Percentiles rank a stretch among this genome's conserved stretches.
These are phyloP conservation scores for Haemorhous mexicanus DNA, from an alignment of 2,113 vertebrate genomes.

Conservation along the genomic window DNA sequence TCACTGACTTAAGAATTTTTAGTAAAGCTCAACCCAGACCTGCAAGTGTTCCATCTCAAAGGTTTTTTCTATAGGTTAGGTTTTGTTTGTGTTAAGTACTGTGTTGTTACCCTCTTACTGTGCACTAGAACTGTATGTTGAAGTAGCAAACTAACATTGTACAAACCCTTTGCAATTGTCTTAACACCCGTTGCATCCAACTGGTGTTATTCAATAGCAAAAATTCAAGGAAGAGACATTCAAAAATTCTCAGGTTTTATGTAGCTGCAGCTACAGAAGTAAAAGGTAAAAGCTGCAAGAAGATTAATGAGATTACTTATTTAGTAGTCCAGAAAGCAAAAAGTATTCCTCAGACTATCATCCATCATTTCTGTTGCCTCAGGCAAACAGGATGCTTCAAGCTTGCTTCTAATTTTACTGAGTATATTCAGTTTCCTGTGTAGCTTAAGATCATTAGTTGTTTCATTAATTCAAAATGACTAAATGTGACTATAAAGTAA, in stretches of 20 bases:
- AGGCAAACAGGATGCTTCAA: slow-evolving; percentile 49
- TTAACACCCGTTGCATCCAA: not conserved
- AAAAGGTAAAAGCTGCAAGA: slow-evolving; percentile 26
- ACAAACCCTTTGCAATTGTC: not conserved
- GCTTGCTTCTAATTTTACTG: slow-evolving; percentile 48
- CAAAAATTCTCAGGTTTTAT: not conserved
- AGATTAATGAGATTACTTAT: slow-evolving; percentile 57
- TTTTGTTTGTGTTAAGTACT: not conserved
- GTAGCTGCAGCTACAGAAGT: not conserved
- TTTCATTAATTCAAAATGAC: slow-evolving; percentile 60
- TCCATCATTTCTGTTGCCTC: slow-evolving; percentile 60
- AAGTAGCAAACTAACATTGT: not conserved
- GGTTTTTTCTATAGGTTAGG: not conserved
- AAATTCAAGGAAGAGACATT: not conserved
- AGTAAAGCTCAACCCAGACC: not conserved
- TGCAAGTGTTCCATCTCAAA: not conserved
- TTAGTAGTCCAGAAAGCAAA: slow-evolving; percentile 28
- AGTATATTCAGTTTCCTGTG: slow-evolving; percentile 27
- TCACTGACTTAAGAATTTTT: not conserved
- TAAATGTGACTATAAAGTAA: slow-evolving; percentile 48
- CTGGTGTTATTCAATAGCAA: not conserved
- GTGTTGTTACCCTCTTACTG: not conserved
- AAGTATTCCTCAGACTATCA: slow-evolving; percentile 41
- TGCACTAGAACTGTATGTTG: not conserved
- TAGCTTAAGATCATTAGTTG: slow-evolving; percentile 36